Base-by-base conservation (phyloP, 30 jellyfish, hydroid and myxozoan genomes). In the Aurelia aurita complex sp. Pacific region DNA sequence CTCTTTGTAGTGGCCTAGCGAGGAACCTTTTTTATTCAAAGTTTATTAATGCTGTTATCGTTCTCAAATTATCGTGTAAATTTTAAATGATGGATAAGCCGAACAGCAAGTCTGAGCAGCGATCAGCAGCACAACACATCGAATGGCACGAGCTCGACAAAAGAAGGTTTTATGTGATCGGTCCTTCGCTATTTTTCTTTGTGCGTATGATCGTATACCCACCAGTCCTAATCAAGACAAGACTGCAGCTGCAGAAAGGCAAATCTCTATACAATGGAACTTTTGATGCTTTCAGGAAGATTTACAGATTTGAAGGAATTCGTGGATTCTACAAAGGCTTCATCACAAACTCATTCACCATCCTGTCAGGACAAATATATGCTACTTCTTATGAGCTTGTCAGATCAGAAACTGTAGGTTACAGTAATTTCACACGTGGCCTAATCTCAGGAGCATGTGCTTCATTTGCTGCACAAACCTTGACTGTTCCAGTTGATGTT, bases 261-360 rank as follows among this genome's bases (percentile, higher is more conserved):
- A 85, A 77, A 38, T 74, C 97, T 2, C 78, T 75, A 6, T 94
- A 94, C 85, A 86, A 73, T 1, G 97, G 99, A 38, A 84, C 96
- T 1, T 85, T 80, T 36, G 99, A 94, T 85, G 99, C 99, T 2
- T 89, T 89, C 63, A 38, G 55, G 34, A 94, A 94, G 66, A 94
- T 94, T 15, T 94, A 73, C 76, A 85, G 71, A 64, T 65, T 79
- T 74, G 99, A 94, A 81, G 99, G 99, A 16, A 65, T 94, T 13
- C 97, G 99, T 54, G 99, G 99, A 0, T 94, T 79, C 64, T 94
- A 94, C 78, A 89, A 89, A 69, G 99, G 99, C 6, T 94, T 94
- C 71, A 74, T 85, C 14, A 82, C 97, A 14, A 85, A 80, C 69
- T 74, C 89, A 17, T 74, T 94, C 65, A 82, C 95, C 11, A 76